Conservation (phyloP, 2,888 invertebrate species). For the Pinctada fucata region DNA sequence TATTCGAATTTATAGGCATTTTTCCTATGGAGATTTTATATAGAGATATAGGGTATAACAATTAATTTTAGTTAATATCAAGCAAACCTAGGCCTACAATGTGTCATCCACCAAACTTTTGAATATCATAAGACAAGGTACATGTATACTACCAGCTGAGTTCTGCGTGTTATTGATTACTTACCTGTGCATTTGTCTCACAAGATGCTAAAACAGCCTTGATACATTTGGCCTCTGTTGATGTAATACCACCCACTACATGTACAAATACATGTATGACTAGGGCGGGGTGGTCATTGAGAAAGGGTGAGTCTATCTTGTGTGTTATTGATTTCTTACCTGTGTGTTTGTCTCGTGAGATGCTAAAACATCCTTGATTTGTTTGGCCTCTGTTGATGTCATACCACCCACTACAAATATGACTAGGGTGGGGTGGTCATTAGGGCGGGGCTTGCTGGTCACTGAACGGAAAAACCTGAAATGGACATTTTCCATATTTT, state of each 20-base stretch:
- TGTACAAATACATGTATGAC: too few relatives aligned
- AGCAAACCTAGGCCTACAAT: too few relatives aligned
- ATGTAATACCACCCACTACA: slow-evolving; percentile 83
- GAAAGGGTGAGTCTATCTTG: not conserved
- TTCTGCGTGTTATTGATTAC: too few relatives aligned
- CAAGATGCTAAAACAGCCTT: slow-evolving; percentile 48
- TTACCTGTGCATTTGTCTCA: too few relatives aligned
- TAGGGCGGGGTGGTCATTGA: not conserved
- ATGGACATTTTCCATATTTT: slow-evolving; percentile 26
- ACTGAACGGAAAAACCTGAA: slow-evolving; percentile 82
- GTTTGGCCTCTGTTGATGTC: slow-evolving; percentile 81
- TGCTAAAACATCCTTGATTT: slow-evolving; percentile 73
- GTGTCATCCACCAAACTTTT: too few relatives aligned
- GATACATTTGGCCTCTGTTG: slow-evolving; percentile 80
- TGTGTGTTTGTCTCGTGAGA: slow-evolving; percentile 58
- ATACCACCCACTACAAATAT: slow-evolving; percentile 84
- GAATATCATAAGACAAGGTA: too few relatives aligned
- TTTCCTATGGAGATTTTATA: too few relatives aligned
- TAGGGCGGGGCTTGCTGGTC: slow-evolving; percentile 80
- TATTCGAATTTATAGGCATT: too few relatives aligned
- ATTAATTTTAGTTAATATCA: too few relatives aligned
- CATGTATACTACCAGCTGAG: too few relatives aligned
- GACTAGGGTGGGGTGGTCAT: slow-evolving; percentile 82
- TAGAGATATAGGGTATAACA: too few relatives aligned
- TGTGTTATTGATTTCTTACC: slow-evolving; percentile 42